Evolutionary conservation across 1,140 invertebrate genomes (phyloP), one percentile per base, ranked within the genome.

Genomic region (Drosophila seguyi): DNA sequence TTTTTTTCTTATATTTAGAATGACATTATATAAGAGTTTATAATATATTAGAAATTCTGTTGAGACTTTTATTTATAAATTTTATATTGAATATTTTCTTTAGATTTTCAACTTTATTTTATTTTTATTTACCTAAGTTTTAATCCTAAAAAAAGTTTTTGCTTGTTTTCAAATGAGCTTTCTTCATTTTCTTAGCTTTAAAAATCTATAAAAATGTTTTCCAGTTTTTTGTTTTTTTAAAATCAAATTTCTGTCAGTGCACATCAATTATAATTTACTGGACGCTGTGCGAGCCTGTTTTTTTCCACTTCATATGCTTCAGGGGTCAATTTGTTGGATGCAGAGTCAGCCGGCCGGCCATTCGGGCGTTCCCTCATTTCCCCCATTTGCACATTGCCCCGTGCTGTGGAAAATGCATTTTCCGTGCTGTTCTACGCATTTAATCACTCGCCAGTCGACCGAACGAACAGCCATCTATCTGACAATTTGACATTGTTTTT

Each of bases 241-340:
- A 5, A 7, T 22, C 20, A 34, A 16, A 44, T 25, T 34, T 52
- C 3, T 14, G 13, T 0, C 29, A 20, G 44, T 72, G 68, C 34
- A 13, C 42, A 47, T 73, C 66, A 73, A 73, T 73, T 73, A 73
- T 73, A 73, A 73, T 72, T 72, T 73, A 29, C 69, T 59, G 67
- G 29, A 50, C 53, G 52, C 6, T 55, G 73, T 41, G 53, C 58
- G 29, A 20, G 39, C 56, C 60, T 39, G 47, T 76, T 76, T 67
- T 66, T 68, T 76, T 67, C 62, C 61, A 75, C 73, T 76, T 76
- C 52, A 76, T 59, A 38, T 52, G 53, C 6, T 55, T 34, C 47
- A 29, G 47, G 62, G 66, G 47, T 67, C 66, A 67, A 69, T 67
- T 67, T 34, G 31, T 11, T 53, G 62, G 53, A 48, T 59, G 68